Conservation (phyloP, 2,888 invertebrate species). For the Resseliella maxima region DNA sequence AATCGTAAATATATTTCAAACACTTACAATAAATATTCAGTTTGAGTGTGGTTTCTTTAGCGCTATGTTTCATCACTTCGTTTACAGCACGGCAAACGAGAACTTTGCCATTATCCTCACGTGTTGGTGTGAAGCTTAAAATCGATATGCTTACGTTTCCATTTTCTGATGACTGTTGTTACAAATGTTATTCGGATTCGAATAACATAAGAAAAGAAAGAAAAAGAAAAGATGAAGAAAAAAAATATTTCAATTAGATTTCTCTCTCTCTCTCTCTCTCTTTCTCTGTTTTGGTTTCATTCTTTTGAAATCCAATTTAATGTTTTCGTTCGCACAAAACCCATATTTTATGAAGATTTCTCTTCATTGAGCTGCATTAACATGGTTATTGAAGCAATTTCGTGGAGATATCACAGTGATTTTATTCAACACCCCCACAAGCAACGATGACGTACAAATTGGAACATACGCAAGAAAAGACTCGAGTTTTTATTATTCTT, state of each 20-base stretch:
- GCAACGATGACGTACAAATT: no score
- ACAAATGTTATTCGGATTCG: neutral
- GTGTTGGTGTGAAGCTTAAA: conserved; percentile 79
- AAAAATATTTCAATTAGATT: conserved; percentile 16
- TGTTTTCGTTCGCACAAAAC: neutral
- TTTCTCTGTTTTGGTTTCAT: no score
- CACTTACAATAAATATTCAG: conserved; percentile 90
- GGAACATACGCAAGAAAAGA: no score
- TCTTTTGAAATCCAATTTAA: neutral
- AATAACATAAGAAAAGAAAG: neutral
- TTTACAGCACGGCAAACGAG: conserved; percentile 87
- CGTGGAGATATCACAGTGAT: no score
- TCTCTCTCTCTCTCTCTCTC: neutral
- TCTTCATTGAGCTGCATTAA: neutral
- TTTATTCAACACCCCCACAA: no score
- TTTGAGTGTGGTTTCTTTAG: conserved; percentile 82
- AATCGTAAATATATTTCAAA: conserved; percentile 57
- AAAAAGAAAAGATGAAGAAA: neutral
- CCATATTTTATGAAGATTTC: conserved; percentile 1
- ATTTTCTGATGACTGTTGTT: conserved; percentile 77
- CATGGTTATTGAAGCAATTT: no score
- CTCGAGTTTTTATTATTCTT: no score
- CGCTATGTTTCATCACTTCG: conserved; percentile 76
- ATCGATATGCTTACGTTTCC: conserved; percentile 85
- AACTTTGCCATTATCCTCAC: conserved; percentile 81